Base-by-base conservation (phyloP, 1,140 invertebrate species). In the Nylanderia fulva region DNA sequence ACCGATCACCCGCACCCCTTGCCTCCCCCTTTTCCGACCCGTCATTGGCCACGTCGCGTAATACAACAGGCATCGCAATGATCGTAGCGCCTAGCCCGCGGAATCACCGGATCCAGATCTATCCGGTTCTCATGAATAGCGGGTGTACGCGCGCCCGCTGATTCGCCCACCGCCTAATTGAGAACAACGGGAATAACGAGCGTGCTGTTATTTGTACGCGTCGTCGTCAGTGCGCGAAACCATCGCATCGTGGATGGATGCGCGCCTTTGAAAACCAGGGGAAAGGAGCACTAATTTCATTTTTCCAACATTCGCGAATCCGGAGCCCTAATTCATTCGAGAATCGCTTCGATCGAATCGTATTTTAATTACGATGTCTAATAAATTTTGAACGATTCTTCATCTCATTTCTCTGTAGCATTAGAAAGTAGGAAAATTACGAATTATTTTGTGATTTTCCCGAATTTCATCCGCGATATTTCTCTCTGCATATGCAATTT, bases 51-150 rank as follows among this genome's bases (percentile, higher is more conserved):
- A 54, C 36, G 66, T 36, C 66, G 64, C 64, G 77, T 71, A 80
- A 71, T 36, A 80, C 77, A 80, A 80, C 77, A 80, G 52, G 45
- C 69, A 24, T 84, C 54, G 45, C 54, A 52, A 75, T 56, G 42
- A 56, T 45, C 74, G 61, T 54, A 69, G 11, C 56, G 48, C 36
- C 36, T 54, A 63, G 39, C 52, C 54, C 45, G 36, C 42, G 24
- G 45, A 77, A 88, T 66, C 60, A 64, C 39, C 77, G 79, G 83
- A 91, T 89, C 90, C 85, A 88, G 90, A 89, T 91, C 89, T 83
- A 88, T 90, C 90, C 87, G 89, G 90, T 84, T 87, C 61, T 88
- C 74, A 82, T 85, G 87, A 77, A 84, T 71, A 68, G 52, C 48
- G 54, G 39, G 58, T 1, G 39, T 9, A 9, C 39, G 45, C 15